A percentile compares a stretch with the other conserved stretches of the same genome.
These are phyloP conservation scores for Grammomys surdaster DNA, from an alignment of 2,113 vertebrate genomes.

Conservation along the genomic window DNA sequence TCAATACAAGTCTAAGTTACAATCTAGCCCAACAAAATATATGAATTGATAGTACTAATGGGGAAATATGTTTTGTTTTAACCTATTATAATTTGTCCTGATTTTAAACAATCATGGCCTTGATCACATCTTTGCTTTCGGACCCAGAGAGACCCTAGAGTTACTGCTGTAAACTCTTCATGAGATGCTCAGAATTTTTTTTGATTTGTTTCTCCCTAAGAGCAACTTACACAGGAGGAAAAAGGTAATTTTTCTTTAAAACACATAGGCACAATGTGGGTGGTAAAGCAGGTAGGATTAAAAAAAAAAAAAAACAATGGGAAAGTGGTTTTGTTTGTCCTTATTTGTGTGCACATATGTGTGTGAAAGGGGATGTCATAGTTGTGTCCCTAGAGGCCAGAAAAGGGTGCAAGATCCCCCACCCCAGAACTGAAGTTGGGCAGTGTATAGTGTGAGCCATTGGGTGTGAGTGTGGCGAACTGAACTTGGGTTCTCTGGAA, in stretches of 20 bases:
- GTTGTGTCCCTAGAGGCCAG: background rate
- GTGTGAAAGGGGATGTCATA: background rate
- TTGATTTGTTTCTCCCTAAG: background rate
- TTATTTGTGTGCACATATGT: background rate
- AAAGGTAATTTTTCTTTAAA: background rate
- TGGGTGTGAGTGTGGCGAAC: background rate
- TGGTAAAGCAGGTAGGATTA: background rate
- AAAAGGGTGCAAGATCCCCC: background rate
- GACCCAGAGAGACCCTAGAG: background rate
- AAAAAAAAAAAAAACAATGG: too few relatives aligned
- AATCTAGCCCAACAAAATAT: background rate
- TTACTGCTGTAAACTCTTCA: background rate
- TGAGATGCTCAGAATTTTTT: background rate
- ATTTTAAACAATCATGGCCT: background rate
- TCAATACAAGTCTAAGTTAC: background rate
- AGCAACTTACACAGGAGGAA: background rate
- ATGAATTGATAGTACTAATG: background rate
- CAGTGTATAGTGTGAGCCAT: background rate
- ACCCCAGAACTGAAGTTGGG: background rate
- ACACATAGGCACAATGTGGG: background rate
- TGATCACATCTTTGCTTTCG: background rate
- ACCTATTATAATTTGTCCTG: background rate
- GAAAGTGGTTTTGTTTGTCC: background rate
- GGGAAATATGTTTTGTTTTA: background rate
- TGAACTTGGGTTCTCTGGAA: background rate